Evolutionary conservation across 2,888 invertebrate genomes (phyloP), one percentile per base, ranked within the genome.

Genomic region (Rhingia rostrata): DNA sequence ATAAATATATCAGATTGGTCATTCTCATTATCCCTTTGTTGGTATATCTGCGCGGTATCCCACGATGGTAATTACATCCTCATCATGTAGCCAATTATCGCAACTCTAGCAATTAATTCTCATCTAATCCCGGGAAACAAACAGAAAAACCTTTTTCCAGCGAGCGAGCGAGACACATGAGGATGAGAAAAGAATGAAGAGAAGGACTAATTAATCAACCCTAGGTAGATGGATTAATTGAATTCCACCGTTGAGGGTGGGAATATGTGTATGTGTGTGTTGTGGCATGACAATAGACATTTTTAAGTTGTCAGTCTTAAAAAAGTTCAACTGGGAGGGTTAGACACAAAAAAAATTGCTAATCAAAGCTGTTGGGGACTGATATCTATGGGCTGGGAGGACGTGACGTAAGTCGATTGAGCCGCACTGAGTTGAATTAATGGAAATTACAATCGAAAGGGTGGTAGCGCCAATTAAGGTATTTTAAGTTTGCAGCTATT

Each of bases 181-280:
- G 14, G 6, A 14, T 5, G 4, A 45, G 12, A 35, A 3, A 33
- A 12, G 32, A 37, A 39, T 7, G 53, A n/a, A 51, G 45, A 45
- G 49, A 43, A 39, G 66, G 45, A 35, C 69, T 73, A 83, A 83
- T 83, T 83, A 79, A 79, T 83, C 79, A 79, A 51, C 60, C 64
- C 41, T 35, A 63, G 63, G 79, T 74, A 41, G 83, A 79, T 51
- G 67, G 43, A 73, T 79, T 83, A 83, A 83, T 83, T 83, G 79
- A 83, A 79, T 79, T 58, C 47, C 41, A 47, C 77, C 41, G 22
- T 58, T 32, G 22, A 69, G 45, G 43, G 74, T 58, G 45, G 30
- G 58, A 3, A 10, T 41, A 32, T 41, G 43, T 9, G 54, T 45
- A 61, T 49, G 53, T 49, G 6, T 32, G 14, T 49, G 58, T 56